These are phyloP conservation scores for Ischnura elegans DNA, from an alignment of 2,888 invertebrate species.

Conservation along the genomic window DNA sequence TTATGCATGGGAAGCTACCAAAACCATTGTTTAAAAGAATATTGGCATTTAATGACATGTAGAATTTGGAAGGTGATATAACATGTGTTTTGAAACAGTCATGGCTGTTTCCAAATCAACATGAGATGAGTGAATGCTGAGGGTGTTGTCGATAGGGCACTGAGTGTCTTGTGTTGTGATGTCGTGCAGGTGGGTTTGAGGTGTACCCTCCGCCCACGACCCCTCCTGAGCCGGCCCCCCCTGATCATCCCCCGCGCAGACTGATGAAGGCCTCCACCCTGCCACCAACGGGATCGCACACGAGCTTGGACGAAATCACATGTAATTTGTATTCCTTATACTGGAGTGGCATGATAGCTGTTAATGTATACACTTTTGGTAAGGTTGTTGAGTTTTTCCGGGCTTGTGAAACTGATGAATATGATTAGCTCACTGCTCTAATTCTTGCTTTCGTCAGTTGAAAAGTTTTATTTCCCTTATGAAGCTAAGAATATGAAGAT, in stretches of 20 bases:
- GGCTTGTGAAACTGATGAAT: not conserved
- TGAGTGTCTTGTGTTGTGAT: slow-evolving; percentile 37
- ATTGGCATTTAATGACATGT: slow-evolving; percentile 48
- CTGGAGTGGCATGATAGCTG: slow-evolving; percentile 63
- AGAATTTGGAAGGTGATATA: slow-evolving; percentile 19
- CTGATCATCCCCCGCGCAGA: slow-evolving; percentile 83
- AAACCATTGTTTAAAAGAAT: not conserved
- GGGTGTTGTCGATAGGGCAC: not conserved
- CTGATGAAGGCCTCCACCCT: slow-evolving; percentile 75
- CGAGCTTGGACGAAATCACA: slow-evolving; percentile 84
- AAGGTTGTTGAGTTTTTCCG: not conserved
- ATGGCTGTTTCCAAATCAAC: not conserved
- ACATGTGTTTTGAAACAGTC: not conserved
- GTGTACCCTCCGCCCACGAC: slow-evolving; percentile 92
- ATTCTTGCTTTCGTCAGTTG: not conserved
- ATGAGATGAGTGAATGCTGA: not conserved
- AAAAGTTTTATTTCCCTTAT: not conserved
- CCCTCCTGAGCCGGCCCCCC: slow-evolving; percentile 91
- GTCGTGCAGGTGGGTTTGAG: slow-evolving; percentile 83
- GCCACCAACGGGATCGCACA: slow-evolving; percentile 75
- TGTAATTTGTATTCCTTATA: slow-evolving; percentile 77
- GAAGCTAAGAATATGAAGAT: not conserved
- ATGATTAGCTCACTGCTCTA: not conserved
- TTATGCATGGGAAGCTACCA: not conserved
- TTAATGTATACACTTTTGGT: not conserved